A percentile compares a stretch with the other conserved stretches of the same genome.
phyloP scores from a whole-genome alignment of 1,140 invertebrate species.

The Orius insidiosus region DNA sequence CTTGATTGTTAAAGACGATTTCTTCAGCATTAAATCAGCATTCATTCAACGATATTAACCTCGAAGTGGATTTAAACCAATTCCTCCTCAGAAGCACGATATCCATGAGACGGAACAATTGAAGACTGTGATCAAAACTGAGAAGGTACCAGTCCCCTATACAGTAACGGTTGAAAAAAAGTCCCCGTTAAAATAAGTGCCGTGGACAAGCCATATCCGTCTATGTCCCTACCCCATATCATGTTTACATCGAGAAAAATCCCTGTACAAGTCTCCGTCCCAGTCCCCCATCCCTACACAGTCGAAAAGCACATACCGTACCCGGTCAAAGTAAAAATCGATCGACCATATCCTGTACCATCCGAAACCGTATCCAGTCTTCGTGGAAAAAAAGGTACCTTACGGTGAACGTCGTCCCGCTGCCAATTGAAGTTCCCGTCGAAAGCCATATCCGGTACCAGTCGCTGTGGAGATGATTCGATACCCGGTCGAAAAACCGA shows the following conservation, averaged over 20 bases:
- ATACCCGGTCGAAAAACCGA: not conserved
- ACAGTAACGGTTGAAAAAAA: not conserved
- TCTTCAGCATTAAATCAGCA: too few species aligned
- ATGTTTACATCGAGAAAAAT: conserved; percentile 23
- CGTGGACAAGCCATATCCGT: conserved; percentile 21
- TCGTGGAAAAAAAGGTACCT: not conserved
- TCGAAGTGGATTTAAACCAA: too few species aligned
- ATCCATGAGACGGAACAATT: too few species aligned
- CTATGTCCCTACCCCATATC: conserved; percentile 18
- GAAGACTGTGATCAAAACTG: too few species aligned
- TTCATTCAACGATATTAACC: too few species aligned
- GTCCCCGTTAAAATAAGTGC: conserved; percentile 25
- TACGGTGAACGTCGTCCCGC: too few species aligned
- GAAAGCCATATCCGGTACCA: not conserved
- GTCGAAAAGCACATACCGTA: conserved; percentile 32
- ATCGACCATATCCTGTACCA: not conserved
- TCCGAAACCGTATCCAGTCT: not conserved
- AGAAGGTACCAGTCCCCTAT: too few species aligned
- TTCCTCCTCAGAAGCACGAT: too few species aligned
- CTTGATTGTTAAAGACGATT: too few species aligned
- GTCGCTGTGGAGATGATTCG: not conserved
- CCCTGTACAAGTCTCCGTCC: conserved; percentile 29
- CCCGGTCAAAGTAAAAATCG: conserved; percentile 29
- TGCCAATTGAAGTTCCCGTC: not conserved
- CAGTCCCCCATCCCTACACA: conserved; percentile 22